A percentile compares a stretch with the other conserved stretches of the same genome.
Evolutionary conservation across 2,797 vertebrate species (phyloP).

Genomic region (Gymnodraco acuticeps): DNA sequence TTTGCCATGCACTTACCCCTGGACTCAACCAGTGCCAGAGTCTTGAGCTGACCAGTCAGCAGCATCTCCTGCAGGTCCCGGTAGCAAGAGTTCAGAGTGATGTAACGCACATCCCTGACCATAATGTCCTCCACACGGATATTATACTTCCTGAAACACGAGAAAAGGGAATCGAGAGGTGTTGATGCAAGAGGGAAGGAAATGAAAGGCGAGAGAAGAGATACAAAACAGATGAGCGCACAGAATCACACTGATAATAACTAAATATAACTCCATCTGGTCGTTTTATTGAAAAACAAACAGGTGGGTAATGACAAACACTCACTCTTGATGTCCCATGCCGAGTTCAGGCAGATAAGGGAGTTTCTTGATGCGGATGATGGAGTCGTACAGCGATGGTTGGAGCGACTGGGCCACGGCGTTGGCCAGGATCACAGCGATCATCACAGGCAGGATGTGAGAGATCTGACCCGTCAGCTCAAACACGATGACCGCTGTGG

Average conservation of each 20-base stretch:
- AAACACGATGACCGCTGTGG: conserved; percentile 97
- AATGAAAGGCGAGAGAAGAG: conserved; percentile 20
- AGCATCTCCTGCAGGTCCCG: conserved; percentile 93
- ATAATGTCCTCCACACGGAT: conserved; percentile 98
- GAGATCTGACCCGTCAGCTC: conserved; percentile 99
- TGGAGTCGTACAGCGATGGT: conserved; percentile 98
- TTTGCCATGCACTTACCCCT: conserved; percentile 84
- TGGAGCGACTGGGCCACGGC: conserved; percentile 97
- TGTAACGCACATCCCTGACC: conserved; percentile 92
- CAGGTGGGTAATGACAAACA: conserved; percentile 11
- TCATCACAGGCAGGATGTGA: conserved; percentile 98
- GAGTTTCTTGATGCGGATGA: conserved; percentile 99
- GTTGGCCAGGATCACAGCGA: conserved; percentile 97
- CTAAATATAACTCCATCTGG: neutral
- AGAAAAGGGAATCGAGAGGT: neutral
- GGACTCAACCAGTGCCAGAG: conserved; percentile 93
- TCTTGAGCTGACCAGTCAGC: conserved; percentile 91
- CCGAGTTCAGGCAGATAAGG: conserved; percentile 97
- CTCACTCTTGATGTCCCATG: conserved; percentile 98
- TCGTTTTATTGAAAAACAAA: neutral
- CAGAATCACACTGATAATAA: neutral
- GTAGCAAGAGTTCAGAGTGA: conserved; percentile 94
- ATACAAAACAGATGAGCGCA: neutral
- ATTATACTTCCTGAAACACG: conserved; percentile 91
- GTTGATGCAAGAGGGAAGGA: conserved; percentile 2